A percentile compares a stretch with the other conserved stretches of the same genome.
These are phyloP conservation scores for Oryzias celebensis DNA, from an alignment of 2,113 vertebrate species.

Conservation along the genomic window DNA sequence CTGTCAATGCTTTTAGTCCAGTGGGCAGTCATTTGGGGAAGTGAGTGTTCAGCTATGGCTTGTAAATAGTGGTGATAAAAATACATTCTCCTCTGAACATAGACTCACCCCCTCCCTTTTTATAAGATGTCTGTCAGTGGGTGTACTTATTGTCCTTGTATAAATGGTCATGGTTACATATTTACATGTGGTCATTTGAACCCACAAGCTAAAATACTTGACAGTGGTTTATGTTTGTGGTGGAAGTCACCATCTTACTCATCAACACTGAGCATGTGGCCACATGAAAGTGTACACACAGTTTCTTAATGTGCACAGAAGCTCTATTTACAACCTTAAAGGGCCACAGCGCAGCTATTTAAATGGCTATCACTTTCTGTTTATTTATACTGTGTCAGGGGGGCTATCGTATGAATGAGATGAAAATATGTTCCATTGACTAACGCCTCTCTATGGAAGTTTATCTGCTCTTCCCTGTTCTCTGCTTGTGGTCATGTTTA, in stretches of 20 bases:
- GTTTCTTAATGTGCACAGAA: slow-evolving; percentile 29
- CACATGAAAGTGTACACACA: neutral
- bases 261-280: slow-evolving; percentile 1
- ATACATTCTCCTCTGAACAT: slow-evolving; percentile 12
- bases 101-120: neutral
- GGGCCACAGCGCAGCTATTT: slow-evolving; percentile 44
- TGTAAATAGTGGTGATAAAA: slow-evolving; percentile 3
- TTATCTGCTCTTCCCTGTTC: slow-evolving; percentile 18
- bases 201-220: neutral
- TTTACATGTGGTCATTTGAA: neutral
- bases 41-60: neutral
- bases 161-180: slow-evolving; percentile 7
- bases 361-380: slow-evolving; percentile 52
- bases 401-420: slow-evolving; percentile 29
- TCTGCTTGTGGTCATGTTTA: neutral
- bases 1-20: neutral
- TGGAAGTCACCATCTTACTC: slow-evolving; percentile 1
- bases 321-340: slow-evolving; percentile 46
- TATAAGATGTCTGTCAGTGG: neutral
- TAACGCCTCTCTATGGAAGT: slow-evolving; percentile 10
- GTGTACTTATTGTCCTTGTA: slow-evolving; percentile 4
- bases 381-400: slow-evolving; percentile 54
- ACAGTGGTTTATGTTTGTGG: neutral
- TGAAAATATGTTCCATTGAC: slow-evolving; percentile 29
- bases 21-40: neutral